Percentiles rank a stretch among this genome's conserved stretches.
phyloP scores from a whole-genome alignment of 1,140 invertebrate species.

The Zophobas atratus region DNA sequence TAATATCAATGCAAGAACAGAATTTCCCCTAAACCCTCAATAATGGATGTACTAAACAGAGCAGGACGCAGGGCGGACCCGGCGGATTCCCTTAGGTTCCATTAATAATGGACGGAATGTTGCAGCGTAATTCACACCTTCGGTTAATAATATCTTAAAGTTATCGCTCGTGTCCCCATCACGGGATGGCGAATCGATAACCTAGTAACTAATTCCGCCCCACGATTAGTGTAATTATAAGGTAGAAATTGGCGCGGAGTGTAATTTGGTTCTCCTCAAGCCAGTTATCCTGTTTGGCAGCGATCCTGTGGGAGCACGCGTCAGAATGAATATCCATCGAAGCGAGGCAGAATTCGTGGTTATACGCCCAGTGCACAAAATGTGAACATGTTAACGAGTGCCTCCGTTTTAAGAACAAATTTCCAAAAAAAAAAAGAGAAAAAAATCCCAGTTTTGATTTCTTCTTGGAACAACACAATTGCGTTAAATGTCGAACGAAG shows the following conservation, averaged over 20 bases:
- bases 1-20: too few relatives aligned
- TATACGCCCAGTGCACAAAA: background rate
- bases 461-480: background rate
- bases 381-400: background rate
- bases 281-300: background rate
- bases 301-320: background rate
- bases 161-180: background rate
- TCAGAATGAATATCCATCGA: background rate
- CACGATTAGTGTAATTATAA: background rate
- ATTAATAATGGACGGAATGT: background rate
- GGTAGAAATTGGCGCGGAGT: background rate
- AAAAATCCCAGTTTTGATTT: background rate
- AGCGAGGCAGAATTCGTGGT: background rate
- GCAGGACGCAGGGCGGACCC: background rate
- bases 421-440: background rate
- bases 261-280: background rate
- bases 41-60: too few relatives aligned
- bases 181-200: conserved; percentile 1
- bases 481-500: too few relatives aligned
- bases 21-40: too few relatives aligned
- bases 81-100: background rate
- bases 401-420: too few relatives aligned
- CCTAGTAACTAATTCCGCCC: background rate
- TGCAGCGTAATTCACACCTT: conserved; percentile 2
- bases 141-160: background rate